Evolutionary conservation across 2,797 vertebrate species (phyloP).

Genomic region (Pangasius larnaudii): DNA sequence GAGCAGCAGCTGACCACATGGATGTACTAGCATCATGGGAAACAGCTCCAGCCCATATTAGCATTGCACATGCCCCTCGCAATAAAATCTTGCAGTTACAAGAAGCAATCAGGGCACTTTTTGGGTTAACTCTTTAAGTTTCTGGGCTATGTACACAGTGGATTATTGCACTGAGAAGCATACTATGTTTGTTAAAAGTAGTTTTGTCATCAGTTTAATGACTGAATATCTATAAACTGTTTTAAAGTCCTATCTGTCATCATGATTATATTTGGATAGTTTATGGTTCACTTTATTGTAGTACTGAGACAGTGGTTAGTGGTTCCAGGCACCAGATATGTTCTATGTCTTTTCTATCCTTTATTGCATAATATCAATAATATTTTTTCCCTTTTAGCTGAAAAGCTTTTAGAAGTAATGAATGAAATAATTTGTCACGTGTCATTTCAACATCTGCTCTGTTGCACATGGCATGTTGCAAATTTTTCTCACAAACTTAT

Average conservation of each 20-base stretch:
- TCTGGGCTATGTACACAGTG: neutral
- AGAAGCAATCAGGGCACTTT: neutral
- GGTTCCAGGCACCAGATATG: neutral
- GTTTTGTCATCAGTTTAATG: conserved; percentile 6
- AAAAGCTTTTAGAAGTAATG: neutral
- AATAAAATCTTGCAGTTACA: neutral
- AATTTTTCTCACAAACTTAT: neutral
- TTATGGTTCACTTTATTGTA: neutral
- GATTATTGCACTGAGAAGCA: neutral
- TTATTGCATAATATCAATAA: neutral
- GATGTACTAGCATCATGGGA: conserved; percentile 31
- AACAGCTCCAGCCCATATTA: conserved; percentile 26
- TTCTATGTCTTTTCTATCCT: neutral
- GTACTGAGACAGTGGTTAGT: neutral
- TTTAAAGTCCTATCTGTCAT: neutral
- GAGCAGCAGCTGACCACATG: conserved; percentile 20
- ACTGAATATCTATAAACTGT: neutral
- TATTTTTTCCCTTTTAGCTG: neutral
- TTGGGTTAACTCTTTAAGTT: neutral
- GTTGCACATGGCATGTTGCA: neutral
- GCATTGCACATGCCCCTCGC: neutral
- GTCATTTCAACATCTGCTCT: conserved; percentile 10
- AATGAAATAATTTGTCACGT: conserved; percentile 2
- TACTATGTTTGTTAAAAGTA: neutral
- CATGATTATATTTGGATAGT: neutral